Base-by-base conservation (phyloP, 1,140 invertebrate genomes). In the Drosophila seguyi region DNA sequence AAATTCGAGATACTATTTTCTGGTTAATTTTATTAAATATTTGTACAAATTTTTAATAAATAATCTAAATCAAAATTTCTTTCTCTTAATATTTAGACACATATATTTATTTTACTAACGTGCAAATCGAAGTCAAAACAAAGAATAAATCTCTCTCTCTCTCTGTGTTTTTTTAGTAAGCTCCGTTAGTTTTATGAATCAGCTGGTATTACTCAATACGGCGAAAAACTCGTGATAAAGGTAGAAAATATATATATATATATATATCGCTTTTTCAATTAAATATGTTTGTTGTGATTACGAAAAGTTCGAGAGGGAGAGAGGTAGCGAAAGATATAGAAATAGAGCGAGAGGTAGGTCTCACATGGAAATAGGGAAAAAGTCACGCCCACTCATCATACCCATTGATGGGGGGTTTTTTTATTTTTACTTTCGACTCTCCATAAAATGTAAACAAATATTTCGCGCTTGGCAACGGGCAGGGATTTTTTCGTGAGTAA, bases 131-230 rank as follows among this genome's bases (percentile, higher is more conserved):
- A 53, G 7, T 0, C 18, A 42, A 42, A 42, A 20, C 18, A 11
- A 10, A 11, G 41, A 20, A 42, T 20, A 7, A 11, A 11, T 53
- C 14, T 22, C 31, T 53, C 20, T 16, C 31, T 53, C 20, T 53
- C 3, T 52, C 3, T 52, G 11, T 16, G n/a, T 20, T 8, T 58
- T 41, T 41, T 45, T 0, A 29, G 18, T 22, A 10, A 22, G 18
- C 29, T 69, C 7, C 27, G 14, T 36, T 27, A 47, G 16, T 71
- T 39, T 29, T 56, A 79, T 86, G 83, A 88, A 73, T 86, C 84
- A 86, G 66, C 60, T 72, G 60, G 60, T 53, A 83, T 86, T 88
- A 86, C 79, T 88, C 79, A 88, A 86, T 76, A 55, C 47, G 77
- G 48, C 34, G 5, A 52, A 66, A 52, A 87, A 81, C 82, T 74